Base-by-base conservation (phyloP, 2,113 vertebrate genomes). In the Egretta garzetta region DNA sequence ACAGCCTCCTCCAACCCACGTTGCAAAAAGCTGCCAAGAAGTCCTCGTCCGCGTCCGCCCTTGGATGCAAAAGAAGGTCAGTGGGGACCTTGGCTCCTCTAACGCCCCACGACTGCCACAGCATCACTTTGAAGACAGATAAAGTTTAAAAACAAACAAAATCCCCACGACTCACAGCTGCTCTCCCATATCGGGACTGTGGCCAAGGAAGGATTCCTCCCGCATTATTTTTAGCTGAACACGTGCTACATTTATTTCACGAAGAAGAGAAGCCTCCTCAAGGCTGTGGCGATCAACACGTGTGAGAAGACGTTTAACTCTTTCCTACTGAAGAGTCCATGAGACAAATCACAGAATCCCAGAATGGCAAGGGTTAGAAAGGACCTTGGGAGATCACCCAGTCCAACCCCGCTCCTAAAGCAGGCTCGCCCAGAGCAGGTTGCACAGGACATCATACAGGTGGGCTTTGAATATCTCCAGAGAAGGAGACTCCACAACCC, bases 191-290 rank as follows among this genome's bases (percentile, higher is more conserved):
- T 30, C 4, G 9, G 90, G 88, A 83, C 49, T 80, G 60, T 67
- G 94, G 96, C 92, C 95, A 96, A 89, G 90, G 68, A 92, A 94
- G 76, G 84, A 96, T 96, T 97, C 94, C 90, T 96, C 77, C 90
- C 50, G 83, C 67, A 86, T 14, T 93, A 95, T 97, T 97, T 95
- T 96, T 95, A 96, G 96, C 89, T 74, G 80, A 93, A 93, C 93
- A 96, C 27, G 83, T 80, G 88, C 63, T 76, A n/a, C 14, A 0
- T 64, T 95, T 91, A 73, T 76, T 96, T 93, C 83, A 81, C 86
- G 87, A 96, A 88, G 81, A 92, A 37, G 23, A 95, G 83, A 80
- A 97, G 93, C 63, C 75, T 93, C 74, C 86, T 75, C 50, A 84
- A 91, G 95, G 66, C 70, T 79, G n/a, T 47, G 70, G 68, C 2